Conservation (phyloP, 1,140 invertebrate genomes). For the Orius laevigatus region DNA sequence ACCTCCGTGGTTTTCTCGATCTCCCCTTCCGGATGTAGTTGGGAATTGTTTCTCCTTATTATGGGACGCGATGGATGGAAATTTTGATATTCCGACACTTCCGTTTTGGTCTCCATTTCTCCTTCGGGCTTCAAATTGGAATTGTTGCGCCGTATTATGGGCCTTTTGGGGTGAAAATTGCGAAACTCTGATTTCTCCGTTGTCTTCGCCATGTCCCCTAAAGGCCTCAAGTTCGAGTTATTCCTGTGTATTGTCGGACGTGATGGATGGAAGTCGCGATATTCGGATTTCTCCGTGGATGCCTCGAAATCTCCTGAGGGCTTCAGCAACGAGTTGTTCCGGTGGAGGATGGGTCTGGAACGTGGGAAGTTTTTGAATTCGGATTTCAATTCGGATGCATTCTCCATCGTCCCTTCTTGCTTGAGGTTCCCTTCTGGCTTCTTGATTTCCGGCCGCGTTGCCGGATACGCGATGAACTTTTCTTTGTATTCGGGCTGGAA, state of each 20-base stretch:
- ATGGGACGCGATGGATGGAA: conserved; percentile 12
- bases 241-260: conserved; percentile 13
- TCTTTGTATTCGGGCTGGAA: conserved; percentile 15
- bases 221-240: conserved; percentile 15
- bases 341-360: conserved; percentile 5
- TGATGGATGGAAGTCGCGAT: conserved; percentile 17
- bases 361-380: conserved; percentile 15
- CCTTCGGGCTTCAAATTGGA: conserved; percentile 19
- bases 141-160: conserved; percentile 10
- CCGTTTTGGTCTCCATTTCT: conserved; percentile 13
- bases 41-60: conserved; percentile 4
- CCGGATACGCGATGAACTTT: conserved; percentile 17
- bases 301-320: conserved; percentile 13
- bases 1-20: conserved; percentile 14
- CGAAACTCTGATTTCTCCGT: conserved; percentile 14
- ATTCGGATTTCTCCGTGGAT: conserved; percentile 12
- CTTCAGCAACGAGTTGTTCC: conserved; percentile 13
- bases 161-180: conserved; percentile 14
- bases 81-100: conserved; percentile 13
- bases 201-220: conserved; percentile 14
- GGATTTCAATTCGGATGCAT: conserved; percentile 14
- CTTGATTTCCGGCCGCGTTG: conserved; percentile 13
- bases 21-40: conserved; percentile 19
- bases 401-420: conserved; percentile 18
- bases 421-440: conserved; percentile 13